Conservation (phyloP, 2,888 invertebrate species). For the Augiades crinisus region DNA sequence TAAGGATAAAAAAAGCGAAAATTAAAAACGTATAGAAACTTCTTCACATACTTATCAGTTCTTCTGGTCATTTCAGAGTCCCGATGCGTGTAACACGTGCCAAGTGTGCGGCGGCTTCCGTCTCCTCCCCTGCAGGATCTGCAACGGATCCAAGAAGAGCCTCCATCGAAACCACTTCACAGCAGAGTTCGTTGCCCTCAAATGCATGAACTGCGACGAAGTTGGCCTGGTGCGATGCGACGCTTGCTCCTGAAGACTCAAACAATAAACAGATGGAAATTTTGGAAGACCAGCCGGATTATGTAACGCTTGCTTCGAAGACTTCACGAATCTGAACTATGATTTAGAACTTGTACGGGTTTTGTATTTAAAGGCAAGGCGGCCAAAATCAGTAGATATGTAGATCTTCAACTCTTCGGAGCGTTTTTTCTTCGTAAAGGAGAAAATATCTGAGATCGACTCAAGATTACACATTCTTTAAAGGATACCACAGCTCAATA, state of each 20-base stretch:
- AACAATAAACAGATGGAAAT: neutral
- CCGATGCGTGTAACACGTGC: slow-evolving; percentile 91
- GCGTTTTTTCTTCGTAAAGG: no score
- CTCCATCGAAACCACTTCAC: slow-evolving; percentile 97
- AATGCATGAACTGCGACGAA: slow-evolving; percentile 97
- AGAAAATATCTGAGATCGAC: no score
- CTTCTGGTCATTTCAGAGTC: slow-evolving; percentile 87
- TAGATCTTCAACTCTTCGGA: no score
- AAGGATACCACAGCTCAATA: no score
- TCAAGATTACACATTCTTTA: no score
- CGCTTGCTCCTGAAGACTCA: slow-evolving; percentile 83
- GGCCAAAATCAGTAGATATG: no score
- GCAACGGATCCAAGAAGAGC: slow-evolving; percentile 98
- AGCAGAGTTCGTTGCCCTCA: slow-evolving; percentile 95
- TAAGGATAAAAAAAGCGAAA: no score
- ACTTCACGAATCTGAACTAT: no score
- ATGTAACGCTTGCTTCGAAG: neutral
- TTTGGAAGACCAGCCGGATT: neutral
- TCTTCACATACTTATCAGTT: no score
- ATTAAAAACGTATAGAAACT: no score
- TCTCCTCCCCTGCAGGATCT: slow-evolving; percentile 93
- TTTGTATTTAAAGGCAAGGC: neutral
- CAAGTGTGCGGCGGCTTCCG: slow-evolving; percentile 95
- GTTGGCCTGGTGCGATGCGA: slow-evolving; percentile 95
- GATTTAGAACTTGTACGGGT: no score